Evolutionary conservation across 2,888 invertebrate species (phyloP).

Genomic region (Fabriciana adippe): DNA sequence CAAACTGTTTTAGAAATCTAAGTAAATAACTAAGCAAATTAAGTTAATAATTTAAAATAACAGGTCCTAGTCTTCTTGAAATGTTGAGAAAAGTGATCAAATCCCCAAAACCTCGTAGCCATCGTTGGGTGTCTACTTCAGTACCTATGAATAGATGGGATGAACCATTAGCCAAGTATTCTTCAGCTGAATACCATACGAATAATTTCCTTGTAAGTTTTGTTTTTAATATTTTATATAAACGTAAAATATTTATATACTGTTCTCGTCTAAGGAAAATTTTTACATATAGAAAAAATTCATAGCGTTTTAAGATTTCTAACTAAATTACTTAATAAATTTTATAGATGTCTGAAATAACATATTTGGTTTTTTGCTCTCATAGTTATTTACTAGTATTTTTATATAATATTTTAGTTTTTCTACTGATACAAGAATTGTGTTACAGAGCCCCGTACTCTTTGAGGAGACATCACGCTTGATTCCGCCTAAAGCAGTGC

Average conservation of each 20-base stretch:
- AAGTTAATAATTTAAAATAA: too few relatives aligned
- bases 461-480: conserved; percentile 90
- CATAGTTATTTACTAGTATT: neutral
- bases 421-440: conserved; percentile 29
- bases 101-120: conserved; percentile 83
- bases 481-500: conserved; percentile 89
- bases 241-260: too few relatives aligned
- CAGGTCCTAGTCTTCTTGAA: conserved; percentile 78
- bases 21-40: too few relatives aligned
- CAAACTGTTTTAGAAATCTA: too few relatives aligned
- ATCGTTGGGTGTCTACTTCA: conserved; percentile 91
- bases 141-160: conserved; percentile 85
- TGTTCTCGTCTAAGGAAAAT: neutral
- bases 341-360: too few relatives aligned
- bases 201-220: conserved; percentile 86
- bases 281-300: too few relatives aligned
- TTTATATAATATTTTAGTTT: too few relatives aligned
- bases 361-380: too few relatives aligned
- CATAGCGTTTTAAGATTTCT: too few relatives aligned
- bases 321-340: too few relatives aligned
- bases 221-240: too few relatives aligned
- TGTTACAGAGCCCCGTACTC: conserved; percentile 83
- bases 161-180: conserved; percentile 65
- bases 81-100: conserved; percentile 83
- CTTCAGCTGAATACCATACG: conserved; percentile 92